phyloP scores from a whole-genome alignment of 1,140 invertebrate species.

The Periplaneta americana region DNA sequence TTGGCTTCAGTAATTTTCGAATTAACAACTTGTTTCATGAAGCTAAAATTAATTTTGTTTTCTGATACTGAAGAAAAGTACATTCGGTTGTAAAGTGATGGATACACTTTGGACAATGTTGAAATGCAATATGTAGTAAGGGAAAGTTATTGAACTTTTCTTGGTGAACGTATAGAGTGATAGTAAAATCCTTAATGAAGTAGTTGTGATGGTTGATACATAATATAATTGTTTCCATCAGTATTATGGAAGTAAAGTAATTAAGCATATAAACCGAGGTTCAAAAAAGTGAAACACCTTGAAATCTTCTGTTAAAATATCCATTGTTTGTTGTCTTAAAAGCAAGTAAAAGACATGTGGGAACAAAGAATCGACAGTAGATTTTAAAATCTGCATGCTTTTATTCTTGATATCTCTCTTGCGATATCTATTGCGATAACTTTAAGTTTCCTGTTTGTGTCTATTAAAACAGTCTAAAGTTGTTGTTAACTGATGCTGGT shows the following conservation, averaged over 20 bases:
- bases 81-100: background rate
- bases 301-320: too few species aligned
- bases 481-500: too few species aligned
- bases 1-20: background rate
- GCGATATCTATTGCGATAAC: too few species aligned
- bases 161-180: background rate
- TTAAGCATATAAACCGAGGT: too few species aligned
- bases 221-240: background rate
- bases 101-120: background rate
- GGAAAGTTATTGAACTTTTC: background rate
- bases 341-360: too few species aligned
- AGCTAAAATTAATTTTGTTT: background rate
- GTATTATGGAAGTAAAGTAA: background rate
- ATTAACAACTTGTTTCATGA: background rate
- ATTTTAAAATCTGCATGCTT: too few species aligned
- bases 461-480: too few species aligned
- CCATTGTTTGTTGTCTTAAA: too few species aligned
- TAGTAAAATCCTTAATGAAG: background rate
- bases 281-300: too few species aligned
- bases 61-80: background rate
- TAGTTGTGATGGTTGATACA: background rate
- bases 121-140: background rate
- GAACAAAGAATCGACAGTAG: too few species aligned
- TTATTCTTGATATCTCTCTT: too few species aligned
- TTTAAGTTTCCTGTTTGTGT: too few species aligned